These are phyloP conservation scores for Protomyctophum bolini DNA, from an alignment of 2,113 vertebrate species.

Conservation along the genomic window DNA sequence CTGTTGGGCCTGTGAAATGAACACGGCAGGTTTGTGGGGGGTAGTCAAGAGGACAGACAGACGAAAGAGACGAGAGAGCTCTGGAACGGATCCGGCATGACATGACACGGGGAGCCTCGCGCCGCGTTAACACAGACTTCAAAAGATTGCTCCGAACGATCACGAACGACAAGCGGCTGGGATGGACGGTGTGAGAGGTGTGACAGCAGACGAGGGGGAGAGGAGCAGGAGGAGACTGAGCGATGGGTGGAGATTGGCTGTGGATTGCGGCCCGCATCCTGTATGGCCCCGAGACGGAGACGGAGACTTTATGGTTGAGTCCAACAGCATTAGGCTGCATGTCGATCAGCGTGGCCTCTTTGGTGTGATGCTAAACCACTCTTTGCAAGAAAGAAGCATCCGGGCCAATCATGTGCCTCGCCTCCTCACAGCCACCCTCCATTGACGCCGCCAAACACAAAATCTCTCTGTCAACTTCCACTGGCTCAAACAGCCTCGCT, in stretches of 20 bases:
- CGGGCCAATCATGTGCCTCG: constrained; percentile 60
- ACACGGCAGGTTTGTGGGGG: too few species aligned
- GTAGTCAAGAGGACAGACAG: constrained; percentile 49
- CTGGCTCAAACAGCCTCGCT: too few species aligned
- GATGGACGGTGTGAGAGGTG: constrained; percentile 35
- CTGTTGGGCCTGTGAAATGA: too few species aligned
- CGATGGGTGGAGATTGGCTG: constrained; percentile 59
- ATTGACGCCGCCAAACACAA: constrained; percentile 30
- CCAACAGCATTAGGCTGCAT: constrained; percentile 65
- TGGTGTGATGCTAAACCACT: constrained; percentile 55
- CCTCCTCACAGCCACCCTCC: constrained; percentile 22
- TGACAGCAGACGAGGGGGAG: constrained; percentile 31
- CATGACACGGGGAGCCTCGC: constrained; percentile 34
- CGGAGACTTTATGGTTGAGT: constrained; percentile 56
- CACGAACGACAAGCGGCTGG: constrained; percentile 47
- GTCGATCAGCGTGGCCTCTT: constrained; percentile 57
- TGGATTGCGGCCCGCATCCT: constrained; percentile 19
- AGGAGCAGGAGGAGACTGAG: constrained; percentile 28
- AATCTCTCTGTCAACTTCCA: neutral
- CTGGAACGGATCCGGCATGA: constrained; percentile 49
- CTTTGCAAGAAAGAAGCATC: constrained; percentile 61
- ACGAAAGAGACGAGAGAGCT: constrained; percentile 19
- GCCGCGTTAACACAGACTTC: constrained; percentile 38
- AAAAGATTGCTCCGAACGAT: constrained; percentile 35
- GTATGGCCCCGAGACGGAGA: constrained; percentile 39